Conservation (phyloP, 2,113 vertebrate species). For the Sphaerodactylus townsendi region DNA sequence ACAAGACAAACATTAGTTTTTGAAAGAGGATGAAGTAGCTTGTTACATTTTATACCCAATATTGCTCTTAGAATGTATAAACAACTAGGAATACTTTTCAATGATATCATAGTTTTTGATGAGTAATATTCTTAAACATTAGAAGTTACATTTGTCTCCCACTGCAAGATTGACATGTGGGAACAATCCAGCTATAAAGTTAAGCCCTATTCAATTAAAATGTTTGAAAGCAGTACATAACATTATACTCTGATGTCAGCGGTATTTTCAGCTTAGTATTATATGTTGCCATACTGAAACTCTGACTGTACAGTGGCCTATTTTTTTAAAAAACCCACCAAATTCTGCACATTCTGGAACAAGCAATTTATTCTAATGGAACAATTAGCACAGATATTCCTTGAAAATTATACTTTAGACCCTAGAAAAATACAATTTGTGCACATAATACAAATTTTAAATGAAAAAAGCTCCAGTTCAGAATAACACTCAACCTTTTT, state of each 20-base stretch:
- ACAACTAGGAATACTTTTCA: neutral
- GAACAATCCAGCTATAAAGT: neutral
- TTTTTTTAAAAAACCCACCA: neutral
- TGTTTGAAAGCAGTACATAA: neutral
- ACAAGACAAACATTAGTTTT: conserved; percentile 74
- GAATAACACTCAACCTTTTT: neutral
- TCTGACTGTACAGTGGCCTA: neutral
- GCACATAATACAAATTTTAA: neutral
- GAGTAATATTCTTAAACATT: neutral
- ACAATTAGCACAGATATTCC: neutral
- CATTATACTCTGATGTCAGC: neutral
- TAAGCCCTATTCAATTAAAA: neutral
- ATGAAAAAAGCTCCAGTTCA: neutral
- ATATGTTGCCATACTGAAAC: neutral
- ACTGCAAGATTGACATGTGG: neutral
- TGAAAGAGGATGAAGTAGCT: conserved; percentile 26
- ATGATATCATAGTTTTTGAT: neutral
- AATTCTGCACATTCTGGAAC: neutral
- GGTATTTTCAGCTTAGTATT: neutral
- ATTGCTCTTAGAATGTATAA: neutral
- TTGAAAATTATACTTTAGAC: neutral
- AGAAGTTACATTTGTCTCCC: neutral
- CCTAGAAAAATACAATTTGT: neutral
- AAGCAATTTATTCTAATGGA: neutral
- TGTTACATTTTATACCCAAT: conserved; percentile 5